phyloP scores from a whole-genome alignment of 2,113 vertebrate species.

The Sinocyclocheilus anshuiensis region DNA sequence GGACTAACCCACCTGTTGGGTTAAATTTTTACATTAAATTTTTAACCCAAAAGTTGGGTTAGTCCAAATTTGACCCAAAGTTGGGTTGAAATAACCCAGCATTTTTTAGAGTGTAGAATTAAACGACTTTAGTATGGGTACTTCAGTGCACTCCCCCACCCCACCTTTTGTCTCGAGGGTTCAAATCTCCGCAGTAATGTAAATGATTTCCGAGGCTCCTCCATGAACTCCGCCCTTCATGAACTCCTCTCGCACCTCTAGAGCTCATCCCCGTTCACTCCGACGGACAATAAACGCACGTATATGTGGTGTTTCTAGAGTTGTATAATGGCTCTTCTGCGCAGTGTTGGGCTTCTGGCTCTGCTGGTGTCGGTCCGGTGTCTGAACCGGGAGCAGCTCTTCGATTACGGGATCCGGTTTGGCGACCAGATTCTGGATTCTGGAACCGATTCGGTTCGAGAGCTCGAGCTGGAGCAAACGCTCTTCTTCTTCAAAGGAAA shows the following conservation, averaged over 20 bases:
- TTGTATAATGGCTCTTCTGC: slow-evolving; percentile 40
- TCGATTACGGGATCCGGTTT: slow-evolving; percentile 45
- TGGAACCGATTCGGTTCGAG: slow-evolving; percentile 39
- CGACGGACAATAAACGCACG: neutral
- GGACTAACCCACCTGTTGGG: too few relatives aligned
- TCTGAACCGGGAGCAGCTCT: slow-evolving; percentile 49
- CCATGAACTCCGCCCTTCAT: neutral
- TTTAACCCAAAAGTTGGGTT: too few relatives aligned
- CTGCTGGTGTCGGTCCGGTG: slow-evolving; percentile 43
- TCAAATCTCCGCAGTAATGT: neutral
- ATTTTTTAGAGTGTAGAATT: neutral
- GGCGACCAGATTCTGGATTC: slow-evolving; percentile 50
- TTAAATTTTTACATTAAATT: too few relatives aligned
- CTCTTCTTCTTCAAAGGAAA: slow-evolving; percentile 46
- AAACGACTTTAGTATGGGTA: neutral
- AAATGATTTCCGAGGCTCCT: neutral
- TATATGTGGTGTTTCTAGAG: too few relatives aligned
- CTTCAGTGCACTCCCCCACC: neutral
- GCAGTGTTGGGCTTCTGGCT: slow-evolving; percentile 30
- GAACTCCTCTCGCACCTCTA: neutral
- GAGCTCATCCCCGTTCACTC: neutral
- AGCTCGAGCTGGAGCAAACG: slow-evolving; percentile 38
- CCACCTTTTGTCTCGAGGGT: neutral
- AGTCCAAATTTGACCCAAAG: too few relatives aligned
- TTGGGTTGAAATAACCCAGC: too few relatives aligned